Base-by-base conservation (phyloP, 2,113 vertebrate species). In the Arvicanthis niloticus region DNA sequence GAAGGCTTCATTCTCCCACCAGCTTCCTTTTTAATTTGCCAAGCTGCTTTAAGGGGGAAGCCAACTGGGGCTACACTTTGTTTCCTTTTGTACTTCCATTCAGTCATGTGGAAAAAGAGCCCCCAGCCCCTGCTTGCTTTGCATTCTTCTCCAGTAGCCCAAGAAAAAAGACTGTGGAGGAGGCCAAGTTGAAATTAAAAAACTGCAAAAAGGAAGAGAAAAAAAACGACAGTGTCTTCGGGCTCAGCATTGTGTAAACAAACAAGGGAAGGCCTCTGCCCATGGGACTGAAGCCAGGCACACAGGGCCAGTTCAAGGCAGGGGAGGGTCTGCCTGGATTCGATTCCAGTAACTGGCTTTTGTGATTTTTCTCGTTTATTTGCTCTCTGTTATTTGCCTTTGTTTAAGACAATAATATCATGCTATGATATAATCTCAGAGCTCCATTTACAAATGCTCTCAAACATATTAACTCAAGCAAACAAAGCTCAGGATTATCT, bases 41-140 rank as follows among this genome's bases (percentile, higher is more conserved):
- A 78, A 58, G 48, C 75, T 88, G 67, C 53, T 77, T 90, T 70
- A 72, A 73, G 24, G 53, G 73, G 60, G 62, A 80, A 90, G 77
- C 56, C 93, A 80, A 84, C 73, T 5, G 15, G 67, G 60, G 22
- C 73, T 91, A 34, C 65, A 78, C 87, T 97, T 80, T 95, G 96
- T 94, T 89, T 78, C 77, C 82, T 42, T 93, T 97, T 94, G n/a
- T 96, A 40, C 93, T 96, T 92, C 82, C 70, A 90, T 91, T 93
- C 81, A 73, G 62, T 92, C 75, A 2, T 67, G 5, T 29, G 65
- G 96, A 91, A 96, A 96, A 96, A 40, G 68, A 82, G 17, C n/a
- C 22, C 81, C n/a, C 58, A 45, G 15, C 58, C 1, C 2, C 81
- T 72, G 85, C 82, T 94, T 96, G 86, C 85, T 91, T 53, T 58